Percentiles rank a stretch among this genome's conserved stretches.
These are phyloP conservation scores for Thymallus thymallus DNA, from an alignment of 2,113 vertebrate species.

Conservation along the genomic window DNA sequence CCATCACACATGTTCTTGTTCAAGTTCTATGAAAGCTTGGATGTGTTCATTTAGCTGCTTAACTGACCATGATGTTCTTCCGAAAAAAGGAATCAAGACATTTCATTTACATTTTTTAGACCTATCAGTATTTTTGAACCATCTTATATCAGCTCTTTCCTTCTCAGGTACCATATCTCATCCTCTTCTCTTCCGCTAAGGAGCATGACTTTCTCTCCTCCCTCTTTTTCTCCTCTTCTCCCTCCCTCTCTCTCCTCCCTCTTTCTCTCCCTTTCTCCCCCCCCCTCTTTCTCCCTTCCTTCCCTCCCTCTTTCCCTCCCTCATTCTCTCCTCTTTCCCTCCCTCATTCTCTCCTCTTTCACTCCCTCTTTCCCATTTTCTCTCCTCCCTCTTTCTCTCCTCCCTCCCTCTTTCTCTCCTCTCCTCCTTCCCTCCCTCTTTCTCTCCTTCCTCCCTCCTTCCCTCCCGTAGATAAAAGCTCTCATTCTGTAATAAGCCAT, in stretches of 20 bases:
- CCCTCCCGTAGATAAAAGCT: constrained; percentile 40
- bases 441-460: no score
- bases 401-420: background rate
- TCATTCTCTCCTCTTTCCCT: background rate
- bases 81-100: background rate
- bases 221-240: constrained; percentile 11
- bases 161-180: background rate
- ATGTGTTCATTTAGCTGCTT: background rate
- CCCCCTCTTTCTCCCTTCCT: no score
- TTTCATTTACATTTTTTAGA: background rate
- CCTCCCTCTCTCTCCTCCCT: constrained; percentile 6
- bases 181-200: background rate
- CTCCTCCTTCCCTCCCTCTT: constrained; percentile 15
- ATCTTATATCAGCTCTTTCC: background rate
- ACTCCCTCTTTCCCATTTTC: no score
- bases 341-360: constrained; percentile 26
- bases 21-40: background rate
- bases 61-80: background rate
- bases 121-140: background rate
- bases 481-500: constrained; percentile 51
- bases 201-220: background rate
- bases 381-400: background rate
- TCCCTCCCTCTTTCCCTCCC: background rate
- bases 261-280: background rate
- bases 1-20: background rate